phyloP scores from a whole-genome alignment of 2,113 vertebrate species.

The Dromiciops gliroides region DNA sequence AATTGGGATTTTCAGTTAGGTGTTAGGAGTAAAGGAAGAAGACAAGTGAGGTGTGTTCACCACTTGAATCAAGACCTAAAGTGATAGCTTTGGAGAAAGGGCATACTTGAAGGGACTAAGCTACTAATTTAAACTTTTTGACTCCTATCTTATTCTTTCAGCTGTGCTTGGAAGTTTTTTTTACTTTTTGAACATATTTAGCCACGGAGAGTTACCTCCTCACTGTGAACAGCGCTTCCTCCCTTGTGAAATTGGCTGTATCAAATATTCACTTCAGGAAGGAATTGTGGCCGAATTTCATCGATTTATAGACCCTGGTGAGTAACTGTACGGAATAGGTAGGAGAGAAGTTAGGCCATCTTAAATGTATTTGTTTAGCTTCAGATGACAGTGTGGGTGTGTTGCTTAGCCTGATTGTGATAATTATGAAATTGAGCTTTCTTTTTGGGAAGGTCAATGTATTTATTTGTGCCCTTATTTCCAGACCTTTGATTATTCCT shows the following conservation, averaged over 20 bases:
- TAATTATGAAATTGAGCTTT: neutral
- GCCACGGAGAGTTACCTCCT: conserved; percentile 85
- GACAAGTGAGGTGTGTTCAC: neutral
- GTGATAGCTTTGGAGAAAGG: conserved; percentile 14
- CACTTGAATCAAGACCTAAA: neutral
- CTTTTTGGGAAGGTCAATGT: neutral
- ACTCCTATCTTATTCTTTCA: conserved; percentile 61
- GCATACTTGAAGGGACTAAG: conserved; percentile 9
- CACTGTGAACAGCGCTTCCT: conserved; percentile 86
- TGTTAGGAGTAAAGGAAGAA: neutral
- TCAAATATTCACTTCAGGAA: conserved; percentile 84
- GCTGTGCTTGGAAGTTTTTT: conserved; percentile 80
- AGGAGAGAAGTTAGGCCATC: neutral
- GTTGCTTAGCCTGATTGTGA: neutral
- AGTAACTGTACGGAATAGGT: conserved; percentile 33
- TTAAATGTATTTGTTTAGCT: neutral
- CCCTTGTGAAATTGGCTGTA: conserved; percentile 88
- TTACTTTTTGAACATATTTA: conserved; percentile 88
- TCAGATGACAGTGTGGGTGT: neutral
- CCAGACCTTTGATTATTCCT: neutral
- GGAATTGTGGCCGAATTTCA: conserved; percentile 85
- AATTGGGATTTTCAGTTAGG: neutral
- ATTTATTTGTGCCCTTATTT: neutral
- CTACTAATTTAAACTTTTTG: conserved; percentile 12
- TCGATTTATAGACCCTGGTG: conserved; percentile 86